Base-by-base conservation (phyloP, 2,888 invertebrate species). In the Pseudococcus longispinus region DNA sequence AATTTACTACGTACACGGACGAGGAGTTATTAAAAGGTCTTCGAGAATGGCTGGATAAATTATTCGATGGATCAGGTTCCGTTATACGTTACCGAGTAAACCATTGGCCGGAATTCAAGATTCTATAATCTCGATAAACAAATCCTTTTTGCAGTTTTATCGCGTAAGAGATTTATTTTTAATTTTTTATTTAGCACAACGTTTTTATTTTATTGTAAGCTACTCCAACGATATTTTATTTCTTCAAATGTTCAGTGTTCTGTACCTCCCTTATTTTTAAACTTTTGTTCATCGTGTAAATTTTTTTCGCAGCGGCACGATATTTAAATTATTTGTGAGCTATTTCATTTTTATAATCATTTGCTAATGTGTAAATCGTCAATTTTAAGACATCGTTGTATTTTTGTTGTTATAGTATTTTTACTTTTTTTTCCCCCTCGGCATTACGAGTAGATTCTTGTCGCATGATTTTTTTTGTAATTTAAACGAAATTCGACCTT, bases 71-170 rank as follows among this genome's bases (percentile, higher is more conserved):
- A 88, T 86, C 86, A 8, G 86, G 80, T n/a, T 95, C 96, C 88
- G 97, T 98, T 8, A 96, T 97, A 91, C 95, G 98, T 89, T 98
- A 98, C 92, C 96, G 97, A 91, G 94, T 99, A 89, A 97, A 97
- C 91, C 97, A 97, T 91, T 99, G 99, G 99, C 99, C 99, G n/a
- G 97, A 97, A 90, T 97, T 96, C 93, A 95, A 88, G 83, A 87
- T 88, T 80, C 87, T 86, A 80, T 86, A 55, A 55, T 46, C 4
- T 44, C 42, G 15, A 26, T 29, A 29, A 70, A n/a, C 74, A n/a
- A 26, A 18, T 46, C 9, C 18, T 20, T 80, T 51, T 80, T 51
- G 77, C 42, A 6, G 42, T 37, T 80, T 74, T 37, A 77, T 80
- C 9, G 29, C 20, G 11, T 42, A 80, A 37, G 77, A 80, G 42